A percentile compares a stretch with the other conserved stretches of the same genome.
phyloP scores from a whole-genome alignment of 1,140 invertebrate species.

The Pseudomyrmex flavicornis region DNA sequence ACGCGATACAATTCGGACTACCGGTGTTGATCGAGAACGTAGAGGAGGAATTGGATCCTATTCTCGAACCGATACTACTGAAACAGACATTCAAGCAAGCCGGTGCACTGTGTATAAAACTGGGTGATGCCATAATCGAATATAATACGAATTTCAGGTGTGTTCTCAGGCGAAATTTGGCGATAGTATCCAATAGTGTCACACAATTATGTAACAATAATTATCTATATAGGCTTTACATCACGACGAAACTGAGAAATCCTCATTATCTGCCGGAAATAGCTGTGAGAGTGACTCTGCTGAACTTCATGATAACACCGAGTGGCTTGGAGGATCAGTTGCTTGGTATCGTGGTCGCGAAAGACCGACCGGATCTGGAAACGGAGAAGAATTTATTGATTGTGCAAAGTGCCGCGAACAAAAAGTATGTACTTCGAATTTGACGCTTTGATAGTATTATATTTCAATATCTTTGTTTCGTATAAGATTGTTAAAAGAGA shows the following conservation, averaged over 20 bases:
- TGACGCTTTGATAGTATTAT: background rate
- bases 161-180: background rate
- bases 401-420: constrained; percentile 95
- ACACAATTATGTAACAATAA: background rate
- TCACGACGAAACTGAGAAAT: constrained; percentile 97
- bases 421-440: constrained; percentile 84
- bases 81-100: constrained; percentile 97
- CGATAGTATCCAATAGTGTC: background rate
- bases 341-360: constrained; percentile 95
- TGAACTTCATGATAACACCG: constrained; percentile 97
- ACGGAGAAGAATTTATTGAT: constrained; percentile 96
- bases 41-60: constrained; percentile 94
- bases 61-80: constrained; percentile 94
- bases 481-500: constrained; percentile 91
- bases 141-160: constrained; percentile 95
- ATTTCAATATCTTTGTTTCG: background rate
- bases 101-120: constrained; percentile 91
- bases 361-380: constrained; percentile 96
- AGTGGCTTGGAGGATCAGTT: constrained; percentile 97
- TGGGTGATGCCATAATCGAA: constrained; percentile 93
- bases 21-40: constrained; percentile 95
- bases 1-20: constrained; percentile 96
- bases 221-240: constrained; percentile 90
- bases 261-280: constrained; percentile 97
- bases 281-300: constrained; percentile 95